These are phyloP conservation scores for Gryon sp. DNA, from an alignment of 1,140 invertebrate species.

Conservation along the genomic window DNA sequence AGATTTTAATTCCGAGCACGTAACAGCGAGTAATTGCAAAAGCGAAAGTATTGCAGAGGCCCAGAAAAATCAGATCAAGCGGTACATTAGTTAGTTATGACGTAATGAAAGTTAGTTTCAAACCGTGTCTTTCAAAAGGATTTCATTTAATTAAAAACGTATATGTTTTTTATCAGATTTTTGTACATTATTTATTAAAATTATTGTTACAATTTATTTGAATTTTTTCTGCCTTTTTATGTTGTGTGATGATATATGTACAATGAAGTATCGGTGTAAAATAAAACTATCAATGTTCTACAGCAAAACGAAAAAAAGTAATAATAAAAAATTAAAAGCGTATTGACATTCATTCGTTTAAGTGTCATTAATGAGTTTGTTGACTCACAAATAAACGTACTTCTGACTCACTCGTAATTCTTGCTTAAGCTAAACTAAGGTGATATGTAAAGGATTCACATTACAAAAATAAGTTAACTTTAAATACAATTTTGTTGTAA, in stretches of 20 bases:
- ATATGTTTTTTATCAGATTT: background rate
- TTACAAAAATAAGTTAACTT: background rate
- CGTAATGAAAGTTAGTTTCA: constrained; percentile 29
- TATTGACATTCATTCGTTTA: background rate
- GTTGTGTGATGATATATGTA: constrained; percentile 5
- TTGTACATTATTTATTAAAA: no score
- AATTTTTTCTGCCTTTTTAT: no score
- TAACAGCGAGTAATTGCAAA: constrained; percentile 24
- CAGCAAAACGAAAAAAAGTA: no score
- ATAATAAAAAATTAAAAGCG: background rate
- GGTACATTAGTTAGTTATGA: constrained; percentile 20
- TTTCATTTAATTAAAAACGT: background rate
- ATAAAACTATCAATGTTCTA: no score
- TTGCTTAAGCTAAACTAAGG: background rate
- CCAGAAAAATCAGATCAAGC: constrained; percentile 34
- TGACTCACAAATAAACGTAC: constrained; percentile 4
- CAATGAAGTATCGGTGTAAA: constrained; percentile 4
- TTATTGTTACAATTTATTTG: no score
- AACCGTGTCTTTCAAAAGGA: background rate
- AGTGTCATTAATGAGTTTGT: background rate
- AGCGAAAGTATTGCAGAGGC: constrained; percentile 42
- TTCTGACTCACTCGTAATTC: constrained; percentile 2
- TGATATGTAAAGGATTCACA: no score
- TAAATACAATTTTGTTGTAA: no score
- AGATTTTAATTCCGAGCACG: constrained; percentile 13